phyloP scores from a whole-genome alignment of 2,888 invertebrate genomes.

The Tuta absoluta region DNA sequence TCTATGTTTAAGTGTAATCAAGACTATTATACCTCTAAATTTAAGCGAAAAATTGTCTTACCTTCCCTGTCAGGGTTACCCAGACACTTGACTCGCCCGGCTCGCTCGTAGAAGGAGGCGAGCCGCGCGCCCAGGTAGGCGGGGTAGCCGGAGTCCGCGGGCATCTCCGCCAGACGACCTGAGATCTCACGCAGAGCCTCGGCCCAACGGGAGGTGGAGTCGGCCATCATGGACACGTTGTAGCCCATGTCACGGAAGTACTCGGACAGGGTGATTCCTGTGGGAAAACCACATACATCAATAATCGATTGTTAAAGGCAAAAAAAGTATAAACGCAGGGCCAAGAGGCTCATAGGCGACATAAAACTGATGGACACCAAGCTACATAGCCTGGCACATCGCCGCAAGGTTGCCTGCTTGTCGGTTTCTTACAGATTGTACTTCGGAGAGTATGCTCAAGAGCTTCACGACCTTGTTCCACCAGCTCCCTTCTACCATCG shows the following conservation, averaged over 20 bases:
- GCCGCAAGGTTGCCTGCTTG: too few relatives aligned
- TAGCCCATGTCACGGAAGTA: constrained; percentile 99
- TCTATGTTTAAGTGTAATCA: too few relatives aligned
- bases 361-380: too few relatives aligned
- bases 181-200: constrained; percentile 99
- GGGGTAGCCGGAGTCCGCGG: constrained; percentile 99
- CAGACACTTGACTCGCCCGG: constrained; percentile 97
- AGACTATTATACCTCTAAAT: too few relatives aligned
- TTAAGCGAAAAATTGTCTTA: constrained; percentile 39
- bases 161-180: constrained; percentile 99
- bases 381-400: too few relatives aligned
- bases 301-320: too few relatives aligned
- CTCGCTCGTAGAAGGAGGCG: constrained; percentile 99
- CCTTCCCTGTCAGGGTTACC: constrained; percentile 99
- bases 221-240: constrained; percentile 99
- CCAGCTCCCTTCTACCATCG: too few relatives aligned
- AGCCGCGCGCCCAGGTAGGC: constrained; percentile 99
- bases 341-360: too few relatives aligned
- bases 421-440: too few relatives aligned
- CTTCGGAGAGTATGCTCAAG: too few relatives aligned
- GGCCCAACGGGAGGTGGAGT: constrained; percentile 99
- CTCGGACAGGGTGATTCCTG: constrained; percentile 99
- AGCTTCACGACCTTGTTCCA: too few relatives aligned
- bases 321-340: too few relatives aligned
- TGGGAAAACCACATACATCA: not conserved